phyloP scores from a whole-genome alignment of 2,797 vertebrate species.

The Takifugu ocellatus region DNA sequence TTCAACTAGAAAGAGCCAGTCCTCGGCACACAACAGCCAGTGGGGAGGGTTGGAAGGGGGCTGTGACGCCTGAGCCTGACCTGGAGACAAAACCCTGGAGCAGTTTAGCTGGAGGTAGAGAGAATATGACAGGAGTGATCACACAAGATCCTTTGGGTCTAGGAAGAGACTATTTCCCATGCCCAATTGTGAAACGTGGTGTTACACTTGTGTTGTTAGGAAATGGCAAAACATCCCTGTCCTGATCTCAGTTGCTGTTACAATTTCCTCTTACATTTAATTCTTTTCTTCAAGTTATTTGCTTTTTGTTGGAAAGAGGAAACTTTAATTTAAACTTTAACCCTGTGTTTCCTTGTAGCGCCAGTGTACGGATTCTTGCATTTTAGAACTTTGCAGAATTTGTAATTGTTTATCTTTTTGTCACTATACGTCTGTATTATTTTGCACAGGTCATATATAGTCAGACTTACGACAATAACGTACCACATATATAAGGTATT shows the following conservation, averaged over 20 bases:
- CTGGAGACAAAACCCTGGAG: conserved; percentile 61
- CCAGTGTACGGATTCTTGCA: conserved; percentile 7
- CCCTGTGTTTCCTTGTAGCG: neutral
- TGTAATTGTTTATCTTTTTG: neutral
- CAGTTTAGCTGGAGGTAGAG: conserved; percentile 64
- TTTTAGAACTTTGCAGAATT: conserved; percentile 1
- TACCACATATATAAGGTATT: neutral
- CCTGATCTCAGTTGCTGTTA: too few relatives aligned
- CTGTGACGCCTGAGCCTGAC: conserved; percentile 38
- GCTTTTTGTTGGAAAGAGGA: neutral
- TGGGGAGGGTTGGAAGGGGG: conserved; percentile 28
- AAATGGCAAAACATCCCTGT: too few relatives aligned
- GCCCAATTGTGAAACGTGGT: too few relatives aligned
- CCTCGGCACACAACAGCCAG: conserved; percentile 73
- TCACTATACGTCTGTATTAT: neutral
- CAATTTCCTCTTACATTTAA: too few relatives aligned
- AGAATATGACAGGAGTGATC: conserved; percentile 14
- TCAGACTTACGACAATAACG: neutral
- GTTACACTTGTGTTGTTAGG: too few relatives aligned
- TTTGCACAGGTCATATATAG: neutral
- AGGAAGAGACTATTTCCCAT: too few relatives aligned
- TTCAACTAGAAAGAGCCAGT: conserved; percentile 66
- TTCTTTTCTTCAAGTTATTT: neutral
- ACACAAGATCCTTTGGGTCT: conserved; percentile 5
- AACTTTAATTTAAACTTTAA: neutral